These are phyloP conservation scores for Pardalotus punctatus DNA, from an alignment of 2,113 vertebrate genomes.

Conservation along the genomic window DNA sequence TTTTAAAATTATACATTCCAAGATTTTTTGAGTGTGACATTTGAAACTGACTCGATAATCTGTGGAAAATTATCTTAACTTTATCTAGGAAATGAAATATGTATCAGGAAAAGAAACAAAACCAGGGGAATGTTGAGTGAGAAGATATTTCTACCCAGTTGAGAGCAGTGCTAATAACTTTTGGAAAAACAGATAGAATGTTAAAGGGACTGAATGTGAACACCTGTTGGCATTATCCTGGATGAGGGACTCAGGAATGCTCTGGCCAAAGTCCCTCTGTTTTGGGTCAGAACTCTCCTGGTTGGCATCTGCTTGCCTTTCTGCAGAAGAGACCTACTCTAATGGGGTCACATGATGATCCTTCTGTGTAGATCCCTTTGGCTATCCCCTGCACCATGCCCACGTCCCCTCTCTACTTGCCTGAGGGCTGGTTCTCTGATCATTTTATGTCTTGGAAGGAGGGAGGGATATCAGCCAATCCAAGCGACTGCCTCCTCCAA, in stretches of 20 bases:
- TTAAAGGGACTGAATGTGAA: neutral
- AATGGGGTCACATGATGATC: neutral
- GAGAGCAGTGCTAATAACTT: neutral
- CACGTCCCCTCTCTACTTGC: neutral
- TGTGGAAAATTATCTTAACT: neutral
- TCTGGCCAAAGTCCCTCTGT: neutral
- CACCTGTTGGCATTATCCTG: neutral
- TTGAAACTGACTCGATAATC: conserved; percentile 48
- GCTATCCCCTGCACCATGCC: neutral
- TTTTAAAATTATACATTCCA: conserved; percentile 54
- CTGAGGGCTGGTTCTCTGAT: neutral
- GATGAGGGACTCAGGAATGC: neutral
- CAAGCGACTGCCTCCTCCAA: neutral
- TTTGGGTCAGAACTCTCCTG: neutral
- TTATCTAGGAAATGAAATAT: neutral
- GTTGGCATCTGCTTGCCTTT: neutral
- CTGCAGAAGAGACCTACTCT: neutral
- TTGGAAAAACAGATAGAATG: neutral
- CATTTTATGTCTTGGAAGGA: neutral
- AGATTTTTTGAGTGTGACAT: conserved; percentile 41
- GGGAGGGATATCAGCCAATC: neutral
- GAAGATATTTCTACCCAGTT: neutral
- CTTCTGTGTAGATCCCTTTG: neutral
- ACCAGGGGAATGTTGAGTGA: neutral
- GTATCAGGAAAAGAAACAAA: neutral